Conservation (phyloP, 2,797 vertebrate species). For the Peromyscus aztecus region DNA sequence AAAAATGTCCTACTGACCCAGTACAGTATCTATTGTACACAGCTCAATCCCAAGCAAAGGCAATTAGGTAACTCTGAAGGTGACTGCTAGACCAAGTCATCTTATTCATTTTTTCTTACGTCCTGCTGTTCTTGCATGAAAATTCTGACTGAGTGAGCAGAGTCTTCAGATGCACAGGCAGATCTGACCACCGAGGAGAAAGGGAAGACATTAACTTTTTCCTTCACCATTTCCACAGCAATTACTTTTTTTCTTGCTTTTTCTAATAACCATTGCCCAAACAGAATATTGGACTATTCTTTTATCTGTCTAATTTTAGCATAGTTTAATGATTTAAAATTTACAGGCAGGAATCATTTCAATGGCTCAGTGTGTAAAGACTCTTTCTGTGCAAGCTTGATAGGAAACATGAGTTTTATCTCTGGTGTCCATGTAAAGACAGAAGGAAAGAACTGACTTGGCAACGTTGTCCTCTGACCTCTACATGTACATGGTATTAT, state of each 20-base stretch:
- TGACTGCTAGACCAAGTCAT: background rate
- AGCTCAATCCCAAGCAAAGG: conserved; percentile 28
- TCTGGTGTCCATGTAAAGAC: no score
- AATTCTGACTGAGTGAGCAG: background rate
- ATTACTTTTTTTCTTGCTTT: background rate
- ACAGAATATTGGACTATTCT: background rate
- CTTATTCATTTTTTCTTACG: background rate
- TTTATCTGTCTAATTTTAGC: background rate
- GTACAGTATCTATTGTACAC: conserved; percentile 42
- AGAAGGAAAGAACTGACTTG: background rate
- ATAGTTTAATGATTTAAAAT: conserved; percentile 8
- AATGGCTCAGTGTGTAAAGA: background rate
- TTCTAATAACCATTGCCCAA: background rate
- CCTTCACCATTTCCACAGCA: background rate
- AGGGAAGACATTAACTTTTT: background rate
- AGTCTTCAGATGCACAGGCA: background rate
- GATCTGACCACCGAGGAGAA: background rate
- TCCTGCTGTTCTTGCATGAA: background rate
- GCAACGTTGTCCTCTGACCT: background rate
- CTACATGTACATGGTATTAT: no score
- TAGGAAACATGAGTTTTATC: background rate
- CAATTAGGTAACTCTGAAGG: conserved; percentile 33
- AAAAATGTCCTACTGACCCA: conserved; percentile 59
- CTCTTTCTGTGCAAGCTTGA: background rate
- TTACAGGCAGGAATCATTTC: background rate